Evolutionary conservation across 2,888 invertebrate species (phyloP).

Genomic region (Lithophane leautieri): DNA sequence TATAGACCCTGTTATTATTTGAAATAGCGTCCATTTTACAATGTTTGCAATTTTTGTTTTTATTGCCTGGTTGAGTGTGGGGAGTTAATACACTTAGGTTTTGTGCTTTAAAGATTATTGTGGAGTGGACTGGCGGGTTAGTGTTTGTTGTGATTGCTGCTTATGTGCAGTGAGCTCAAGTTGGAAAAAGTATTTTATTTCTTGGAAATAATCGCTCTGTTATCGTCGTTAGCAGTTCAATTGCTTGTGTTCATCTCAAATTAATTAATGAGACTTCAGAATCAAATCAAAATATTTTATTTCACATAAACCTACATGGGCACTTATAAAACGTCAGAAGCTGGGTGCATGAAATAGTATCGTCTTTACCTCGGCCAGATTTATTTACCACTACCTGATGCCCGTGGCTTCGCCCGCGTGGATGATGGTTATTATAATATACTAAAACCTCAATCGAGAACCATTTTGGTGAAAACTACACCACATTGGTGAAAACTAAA

Average conservation of each 20-base stretch:
- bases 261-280: not conserved
- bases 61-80: slow-evolving; percentile 40
- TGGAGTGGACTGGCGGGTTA: slow-evolving; percentile 15
- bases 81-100: slow-evolving; percentile 49
- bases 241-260: not conserved
- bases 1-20: slow-evolving; percentile 36
- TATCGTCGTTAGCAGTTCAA: not conserved
- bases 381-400: no score
- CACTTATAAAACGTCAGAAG: no score
- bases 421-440: no score
- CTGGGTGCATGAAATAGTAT: no score
- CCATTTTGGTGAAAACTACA: no score
- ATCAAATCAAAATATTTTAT: no score
- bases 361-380: not conserved
- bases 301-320: no score
- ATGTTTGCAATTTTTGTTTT: slow-evolving; percentile 34
- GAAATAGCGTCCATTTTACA: slow-evolving; percentile 44
- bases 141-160: slow-evolving; percentile 11
- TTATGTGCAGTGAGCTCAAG: not conserved
- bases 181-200: slow-evolving; percentile 10
- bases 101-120: slow-evolving; percentile 46
- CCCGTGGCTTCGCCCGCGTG: no score
- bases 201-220: not conserved
- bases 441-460: no score
- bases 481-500: no score